Evolutionary conservation across 2,888 invertebrate species (phyloP).

Genomic region (Anaspis maculata): DNA sequence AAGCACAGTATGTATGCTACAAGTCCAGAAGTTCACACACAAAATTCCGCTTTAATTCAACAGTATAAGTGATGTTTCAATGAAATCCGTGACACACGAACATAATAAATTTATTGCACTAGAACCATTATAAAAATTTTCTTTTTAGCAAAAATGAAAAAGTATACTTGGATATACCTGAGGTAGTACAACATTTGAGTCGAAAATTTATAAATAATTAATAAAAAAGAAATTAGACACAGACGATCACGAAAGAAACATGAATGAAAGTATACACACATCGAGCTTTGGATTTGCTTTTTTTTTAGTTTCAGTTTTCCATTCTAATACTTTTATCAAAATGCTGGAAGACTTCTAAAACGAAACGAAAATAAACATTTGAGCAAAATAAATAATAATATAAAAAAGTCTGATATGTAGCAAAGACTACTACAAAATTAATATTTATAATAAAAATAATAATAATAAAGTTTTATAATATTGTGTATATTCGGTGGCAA

Average conservation of each 20-base stretch:
- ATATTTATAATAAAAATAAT: constrained; percentile 13
- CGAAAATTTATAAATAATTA: too few species aligned
- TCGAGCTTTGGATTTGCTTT: constrained; percentile 12
- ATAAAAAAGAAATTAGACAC: too few species aligned
- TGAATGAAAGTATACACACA: constrained; percentile 7
- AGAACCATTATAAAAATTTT: constrained; percentile 18
- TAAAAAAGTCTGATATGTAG: constrained; percentile 15
- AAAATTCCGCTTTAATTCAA: constrained; percentile 10
- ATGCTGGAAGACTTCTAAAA: constrained; percentile 15
- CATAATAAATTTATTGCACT: constrained; percentile 33
- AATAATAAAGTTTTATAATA: too few species aligned
- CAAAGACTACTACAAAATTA: constrained; percentile 9
- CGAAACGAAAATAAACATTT: constrained; percentile 10
- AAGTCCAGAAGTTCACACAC: constrained; percentile 11
- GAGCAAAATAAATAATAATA: constrained; percentile 8
- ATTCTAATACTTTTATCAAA: constrained; percentile 11
- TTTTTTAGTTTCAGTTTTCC: constrained; percentile 6
- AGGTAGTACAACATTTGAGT: constrained; percentile 27
- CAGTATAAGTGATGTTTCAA: too few species aligned
- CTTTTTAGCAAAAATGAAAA: constrained; percentile 24
- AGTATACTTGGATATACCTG: constrained; percentile 29
- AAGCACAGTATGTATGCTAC: constrained; percentile 13
- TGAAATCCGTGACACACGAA: too few species aligned
- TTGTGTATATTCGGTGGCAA: constrained; percentile 9
- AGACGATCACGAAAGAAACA: constrained; percentile 5